Evolutionary conservation across 2,888 invertebrate genomes (phyloP).

Genomic region (Drosophila basisetae): DNA sequence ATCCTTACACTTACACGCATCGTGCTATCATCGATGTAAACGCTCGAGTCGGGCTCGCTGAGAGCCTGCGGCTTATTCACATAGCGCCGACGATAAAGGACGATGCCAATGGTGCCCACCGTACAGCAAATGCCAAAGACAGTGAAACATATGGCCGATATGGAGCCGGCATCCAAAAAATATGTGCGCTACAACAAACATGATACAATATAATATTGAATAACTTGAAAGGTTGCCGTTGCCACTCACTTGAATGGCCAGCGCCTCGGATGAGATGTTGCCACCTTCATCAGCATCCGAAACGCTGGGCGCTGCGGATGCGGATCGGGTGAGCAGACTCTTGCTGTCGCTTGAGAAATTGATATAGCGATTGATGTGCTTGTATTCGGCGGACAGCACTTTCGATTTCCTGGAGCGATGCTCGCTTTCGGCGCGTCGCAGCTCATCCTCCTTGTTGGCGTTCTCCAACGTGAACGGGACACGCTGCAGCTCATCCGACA

Average conservation of each 20-base stretch:
- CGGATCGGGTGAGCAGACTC: constrained; percentile 82
- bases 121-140: constrained; percentile 88
- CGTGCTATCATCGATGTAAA: constrained; percentile 94
- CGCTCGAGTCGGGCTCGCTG: constrained; percentile 94
- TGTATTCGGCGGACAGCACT: constrained; percentile 82
- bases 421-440: constrained; percentile 79
- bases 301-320: constrained; percentile 73
- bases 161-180: constrained; percentile 87
- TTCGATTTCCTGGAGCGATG: constrained; percentile 83
- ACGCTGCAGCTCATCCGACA: constrained; percentile 64
- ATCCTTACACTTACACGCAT: constrained; percentile 89
- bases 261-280: constrained; percentile 83
- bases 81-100: constrained; percentile 90
- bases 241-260: constrained; percentile 78
- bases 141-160: constrained; percentile 90
- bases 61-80: constrained; percentile 93
- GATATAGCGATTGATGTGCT: constrained; percentile 80
- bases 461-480: constrained; percentile 82
- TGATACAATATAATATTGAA: neutral
- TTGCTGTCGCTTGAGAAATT: constrained; percentile 83
- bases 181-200: constrained; percentile 71
- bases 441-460: constrained; percentile 81
- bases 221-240: neutral
- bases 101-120: constrained; percentile 89
- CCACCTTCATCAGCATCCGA: constrained; percentile 75